Conservation (phyloP, 2,888 invertebrate genomes). For the Sisyra terminalis region DNA sequence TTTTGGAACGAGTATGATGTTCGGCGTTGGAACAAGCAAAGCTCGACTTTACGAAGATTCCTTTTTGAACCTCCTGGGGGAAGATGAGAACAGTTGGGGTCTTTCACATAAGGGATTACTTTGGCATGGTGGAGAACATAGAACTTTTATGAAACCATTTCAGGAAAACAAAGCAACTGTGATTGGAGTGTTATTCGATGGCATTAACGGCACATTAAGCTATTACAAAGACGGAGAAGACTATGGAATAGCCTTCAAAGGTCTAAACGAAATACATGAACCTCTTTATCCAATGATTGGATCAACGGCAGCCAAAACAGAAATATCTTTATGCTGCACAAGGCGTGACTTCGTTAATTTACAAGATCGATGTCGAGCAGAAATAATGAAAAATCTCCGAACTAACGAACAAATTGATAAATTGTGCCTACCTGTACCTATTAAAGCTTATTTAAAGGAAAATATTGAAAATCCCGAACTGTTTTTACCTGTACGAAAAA, state of each 20-base stretch:
- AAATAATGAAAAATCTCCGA: conserved; percentile 32
- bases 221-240: conserved; percentile 53
- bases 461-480: conserved; percentile 26
- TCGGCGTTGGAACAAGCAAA: conserved; percentile 43
- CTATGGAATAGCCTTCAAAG: conserved; percentile 53
- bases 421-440: conserved; percentile 37
- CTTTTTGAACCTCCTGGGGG: conserved; percentile 55
- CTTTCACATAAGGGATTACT: conserved; percentile 53
- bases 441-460: conserved; percentile 38
- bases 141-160: conserved; percentile 48
- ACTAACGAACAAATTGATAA: conserved; percentile 32
- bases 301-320: conserved; percentile 59
- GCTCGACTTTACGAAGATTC: conserved; percentile 45
- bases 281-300: conserved; percentile 51
- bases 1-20: conserved; percentile 63
- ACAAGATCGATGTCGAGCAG: conserved; percentile 48
- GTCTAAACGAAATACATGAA: conserved; percentile 40
- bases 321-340: conserved; percentile 44
- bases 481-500: conserved; percentile 20
- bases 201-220: conserved; percentile 46
- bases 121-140: conserved; percentile 47
- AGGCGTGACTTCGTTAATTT: conserved; percentile 46
- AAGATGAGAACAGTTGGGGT: conserved; percentile 53
- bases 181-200: conserved; percentile 51
- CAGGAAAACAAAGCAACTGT: conserved; percentile 49